A percentile compares a stretch with the other conserved stretches of the same genome.
Evolutionary conservation across 1,140 invertebrate species (phyloP).

Genomic region (Aphaenogaster floridana): DNA sequence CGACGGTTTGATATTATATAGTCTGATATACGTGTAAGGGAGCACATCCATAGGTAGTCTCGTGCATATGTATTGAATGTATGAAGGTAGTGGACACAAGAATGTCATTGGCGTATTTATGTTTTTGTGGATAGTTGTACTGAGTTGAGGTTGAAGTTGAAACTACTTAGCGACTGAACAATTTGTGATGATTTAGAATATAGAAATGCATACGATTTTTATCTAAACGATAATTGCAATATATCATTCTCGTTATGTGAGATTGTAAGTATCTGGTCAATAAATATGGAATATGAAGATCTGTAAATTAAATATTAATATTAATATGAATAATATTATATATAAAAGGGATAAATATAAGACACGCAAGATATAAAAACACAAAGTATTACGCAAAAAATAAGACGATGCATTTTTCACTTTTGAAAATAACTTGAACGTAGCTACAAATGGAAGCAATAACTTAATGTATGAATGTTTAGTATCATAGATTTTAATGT

Average conservation of each 20-base stretch:
- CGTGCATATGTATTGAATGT: background rate
- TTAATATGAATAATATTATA: background rate
- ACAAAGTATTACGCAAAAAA: background rate
- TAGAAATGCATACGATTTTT: background rate
- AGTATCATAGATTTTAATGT: constrained; percentile 5
- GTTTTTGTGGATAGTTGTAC: background rate
- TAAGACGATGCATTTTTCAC: background rate
- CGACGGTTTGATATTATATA: constrained; percentile 53
- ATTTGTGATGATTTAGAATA: constrained; percentile 47
- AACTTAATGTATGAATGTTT: constrained; percentile 8
- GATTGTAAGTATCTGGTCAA: constrained; percentile 34
- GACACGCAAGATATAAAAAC: background rate
- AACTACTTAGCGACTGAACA: constrained; percentile 32
- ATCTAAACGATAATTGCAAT: constrained; percentile 24
- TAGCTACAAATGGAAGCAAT: constrained; percentile 56
- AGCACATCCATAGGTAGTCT: constrained; percentile 1
- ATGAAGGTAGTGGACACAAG: background rate
- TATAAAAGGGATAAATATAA: background rate
- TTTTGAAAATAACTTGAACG: background rate
- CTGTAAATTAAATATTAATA: background rate
- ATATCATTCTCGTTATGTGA: constrained; percentile 1
- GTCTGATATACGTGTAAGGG: constrained; percentile 23
- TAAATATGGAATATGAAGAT: background rate
- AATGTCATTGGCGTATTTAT: constrained; percentile 21
- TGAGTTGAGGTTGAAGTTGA: constrained; percentile 22